phyloP scores from a whole-genome alignment of 2,797 vertebrate species.

The Lagocephalus sceleratus region DNA sequence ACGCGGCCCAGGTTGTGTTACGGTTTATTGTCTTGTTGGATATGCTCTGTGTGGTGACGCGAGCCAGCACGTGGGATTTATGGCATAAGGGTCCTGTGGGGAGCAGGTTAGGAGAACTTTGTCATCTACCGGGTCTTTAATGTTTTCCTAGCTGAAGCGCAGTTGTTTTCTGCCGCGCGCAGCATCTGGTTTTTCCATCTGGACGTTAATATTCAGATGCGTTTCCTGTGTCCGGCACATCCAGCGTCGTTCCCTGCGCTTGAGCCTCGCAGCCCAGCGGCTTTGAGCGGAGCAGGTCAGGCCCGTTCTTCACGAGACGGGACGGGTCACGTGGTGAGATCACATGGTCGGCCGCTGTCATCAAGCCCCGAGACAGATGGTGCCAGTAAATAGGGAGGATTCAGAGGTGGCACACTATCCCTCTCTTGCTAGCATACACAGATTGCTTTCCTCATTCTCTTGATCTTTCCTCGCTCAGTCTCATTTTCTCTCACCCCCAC shows the following conservation, averaged over 20 bases:
- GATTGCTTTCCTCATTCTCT: slow-evolving; percentile 48
- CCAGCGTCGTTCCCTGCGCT: slow-evolving; percentile 16
- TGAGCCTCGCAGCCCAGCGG: slow-evolving; percentile 18
- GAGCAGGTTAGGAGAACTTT: too few species aligned
- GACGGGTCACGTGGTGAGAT: slow-evolving; percentile 56
- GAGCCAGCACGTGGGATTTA: too few species aligned
- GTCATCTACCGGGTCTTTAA: too few species aligned
- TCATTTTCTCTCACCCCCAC: slow-evolving; percentile 45
- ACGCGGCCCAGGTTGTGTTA: too few species aligned
- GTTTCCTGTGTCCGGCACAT: slow-evolving; percentile 11
- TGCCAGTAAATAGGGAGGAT: slow-evolving; percentile 59
- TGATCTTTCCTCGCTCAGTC: slow-evolving; percentile 27
- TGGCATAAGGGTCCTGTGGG: too few species aligned
- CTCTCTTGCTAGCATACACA: slow-evolving; percentile 36
- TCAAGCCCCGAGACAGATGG: slow-evolving; percentile 68
- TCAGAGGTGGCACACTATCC: slow-evolving; percentile 47
- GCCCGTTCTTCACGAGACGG: slow-evolving; percentile 45
- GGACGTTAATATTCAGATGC: slow-evolving; percentile 17
- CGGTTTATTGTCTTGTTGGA: too few species aligned
- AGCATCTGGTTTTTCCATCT: slow-evolving; percentile 4
- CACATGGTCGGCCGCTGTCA: slow-evolving; percentile 68
- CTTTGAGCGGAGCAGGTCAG: slow-evolving; percentile 34
- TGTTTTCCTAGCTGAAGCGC: background rate
- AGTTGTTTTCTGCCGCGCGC: background rate
- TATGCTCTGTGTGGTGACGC: too few species aligned